Conservation (phyloP, 2,797 vertebrate genomes). For the Heterohyrax brucei region DNA sequence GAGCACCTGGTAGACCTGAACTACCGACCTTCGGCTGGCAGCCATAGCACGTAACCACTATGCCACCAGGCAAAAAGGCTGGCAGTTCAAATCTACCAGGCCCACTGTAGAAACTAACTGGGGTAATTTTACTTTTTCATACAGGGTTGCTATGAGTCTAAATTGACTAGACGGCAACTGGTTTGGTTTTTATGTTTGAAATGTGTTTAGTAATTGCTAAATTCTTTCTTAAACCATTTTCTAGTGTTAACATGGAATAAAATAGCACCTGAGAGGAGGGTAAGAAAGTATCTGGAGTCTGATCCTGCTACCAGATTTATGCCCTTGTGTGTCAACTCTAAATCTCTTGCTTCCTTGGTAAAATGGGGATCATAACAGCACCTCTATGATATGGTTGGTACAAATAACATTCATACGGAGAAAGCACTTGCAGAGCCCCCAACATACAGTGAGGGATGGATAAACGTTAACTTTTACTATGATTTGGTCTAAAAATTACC, state of each 20-base stretch:
- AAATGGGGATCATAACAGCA: not conserved
- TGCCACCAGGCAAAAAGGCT: too few species aligned
- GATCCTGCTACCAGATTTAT: not conserved
- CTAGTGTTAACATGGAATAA: not conserved
- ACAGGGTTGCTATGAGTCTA: too few species aligned
- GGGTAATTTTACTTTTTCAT: too few species aligned
- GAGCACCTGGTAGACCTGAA: too few species aligned
- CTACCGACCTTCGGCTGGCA: too few species aligned
- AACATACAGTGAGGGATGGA: not conserved
- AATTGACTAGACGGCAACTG: too few species aligned
- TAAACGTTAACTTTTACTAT: not conserved
- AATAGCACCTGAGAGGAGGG: not conserved
- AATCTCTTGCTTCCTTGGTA: not conserved
- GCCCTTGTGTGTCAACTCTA: not conserved
- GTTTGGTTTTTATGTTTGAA: too few species aligned
- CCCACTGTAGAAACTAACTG: too few species aligned
- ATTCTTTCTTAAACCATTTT: constrained; percentile 24
- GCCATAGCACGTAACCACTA: too few species aligned
- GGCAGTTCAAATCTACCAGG: too few species aligned
- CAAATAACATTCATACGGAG: not conserved
- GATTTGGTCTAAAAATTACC: not conserved
- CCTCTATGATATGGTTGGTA: not conserved
- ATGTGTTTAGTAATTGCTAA: not conserved
- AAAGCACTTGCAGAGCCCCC: not conserved
- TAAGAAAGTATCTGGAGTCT: not conserved